Base-by-base conservation (phyloP, 2,113 vertebrate species). In the Nyctibius bracteatus region DNA sequence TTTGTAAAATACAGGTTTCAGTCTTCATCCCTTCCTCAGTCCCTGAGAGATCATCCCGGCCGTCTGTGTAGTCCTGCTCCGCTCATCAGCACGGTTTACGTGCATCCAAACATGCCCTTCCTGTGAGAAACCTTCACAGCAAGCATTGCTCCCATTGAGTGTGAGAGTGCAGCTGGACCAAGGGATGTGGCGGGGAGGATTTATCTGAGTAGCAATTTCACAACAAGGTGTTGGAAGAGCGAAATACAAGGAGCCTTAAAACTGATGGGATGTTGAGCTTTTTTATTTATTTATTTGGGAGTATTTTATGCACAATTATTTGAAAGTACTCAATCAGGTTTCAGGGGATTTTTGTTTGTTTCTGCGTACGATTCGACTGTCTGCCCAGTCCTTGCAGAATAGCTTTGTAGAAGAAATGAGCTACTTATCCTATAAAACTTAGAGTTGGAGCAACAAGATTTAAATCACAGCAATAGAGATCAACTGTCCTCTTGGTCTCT, bases 41-140 rank as follows among this genome's bases (percentile, higher is more conserved):
- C 37, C 27, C 16, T 16, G 35, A 22, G 61, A 43, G 33, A 41
- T 23, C 10, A 13, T 74, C 31, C 58, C 54, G 74, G 33, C 41
- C 14, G 14, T 25, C 44, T 67, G 2, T 11, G 15, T 39, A 5
- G 41, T 66, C 52, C 66, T 57, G 39, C 46, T 71, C 35, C 2
- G 2, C 68, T 84, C 59, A 9, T 9, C 72, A 51, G 37, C 51
- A 33, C 0, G 0, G 23, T 51, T 59, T 5, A 16, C 4, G 4
- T 39, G 47, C 21, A 16, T 30, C 65, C 44, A 28, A 19, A 84
- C 17, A 11, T 8, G 31, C 13, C 28, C 23, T 79, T 70, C 33
- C 39, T 23, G 1, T 8, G n/a, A n/a, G 74, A 39, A 62, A 9
- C 19, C 57, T 35, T n/a, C 14, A 6, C 0, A 0, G n/a, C 41